Conservation (phyloP, 2,888 invertebrate species). For the Dusona sp. region DNA sequence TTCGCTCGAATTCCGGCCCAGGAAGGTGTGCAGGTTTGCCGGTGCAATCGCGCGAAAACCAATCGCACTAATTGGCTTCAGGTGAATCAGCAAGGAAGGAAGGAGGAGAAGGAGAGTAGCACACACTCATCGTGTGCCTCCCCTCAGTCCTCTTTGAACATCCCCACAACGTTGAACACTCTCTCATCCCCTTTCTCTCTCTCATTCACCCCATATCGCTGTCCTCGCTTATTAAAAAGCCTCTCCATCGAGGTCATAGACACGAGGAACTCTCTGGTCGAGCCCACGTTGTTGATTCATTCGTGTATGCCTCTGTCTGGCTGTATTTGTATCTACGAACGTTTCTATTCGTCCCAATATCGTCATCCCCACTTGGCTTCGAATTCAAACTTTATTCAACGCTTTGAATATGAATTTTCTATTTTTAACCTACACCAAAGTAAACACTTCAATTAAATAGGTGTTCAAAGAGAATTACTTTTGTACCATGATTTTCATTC, state of each 20-base stretch:
- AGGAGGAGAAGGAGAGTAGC: conserved; percentile 26
- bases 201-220: conserved; percentile 24
- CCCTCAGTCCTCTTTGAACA: conserved; percentile 45
- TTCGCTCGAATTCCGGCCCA: conserved; percentile 51
- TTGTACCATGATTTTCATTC: neutral
- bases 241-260: conserved; percentile 64
- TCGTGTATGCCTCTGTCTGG: conserved; percentile 31
- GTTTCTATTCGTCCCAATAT: conserved; percentile 40
- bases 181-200: conserved; percentile 9
- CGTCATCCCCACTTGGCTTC: conserved; percentile 16
- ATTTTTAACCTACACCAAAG: neutral
- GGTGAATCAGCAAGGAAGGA: conserved; percentile 68
- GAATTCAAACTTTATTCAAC: conserved; percentile 13
- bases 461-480: neutral
- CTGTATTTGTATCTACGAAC: conserved; percentile 29
- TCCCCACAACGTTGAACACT: conserved; percentile 51
- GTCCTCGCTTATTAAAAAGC: conserved; percentile 65
- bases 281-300: conserved; percentile 40
- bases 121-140: conserved; percentile 51
- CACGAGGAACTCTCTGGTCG: conserved; percentile 57
- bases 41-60: conserved; percentile 73
- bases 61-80: conserved; percentile 75
- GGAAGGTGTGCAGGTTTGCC: conserved; percentile 69
- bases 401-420: conserved; percentile 1
- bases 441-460: neutral